Percentiles rank a stretch among this genome's conserved stretches.
Evolutionary conservation across 2,113 vertebrate genomes (phyloP).

Genomic region (Gadus macrocephalus): DNA sequence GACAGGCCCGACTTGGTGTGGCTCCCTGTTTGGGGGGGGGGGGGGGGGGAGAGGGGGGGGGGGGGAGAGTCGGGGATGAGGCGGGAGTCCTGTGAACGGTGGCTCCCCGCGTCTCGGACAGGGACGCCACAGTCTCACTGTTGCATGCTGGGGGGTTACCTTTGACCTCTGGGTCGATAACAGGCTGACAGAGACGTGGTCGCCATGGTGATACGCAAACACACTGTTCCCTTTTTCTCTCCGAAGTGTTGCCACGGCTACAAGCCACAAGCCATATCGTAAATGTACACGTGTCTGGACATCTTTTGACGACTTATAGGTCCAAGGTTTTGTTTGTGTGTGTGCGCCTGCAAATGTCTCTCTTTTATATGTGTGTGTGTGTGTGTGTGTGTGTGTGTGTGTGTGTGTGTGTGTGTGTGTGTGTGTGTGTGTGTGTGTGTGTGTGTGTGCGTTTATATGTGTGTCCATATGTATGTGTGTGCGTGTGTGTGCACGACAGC

Average conservation of each 20-base stretch:
- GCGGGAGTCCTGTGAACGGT: too few relatives aligned
- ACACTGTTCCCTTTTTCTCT: not conserved
- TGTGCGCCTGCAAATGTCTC: constrained; percentile 6
- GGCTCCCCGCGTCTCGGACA: too few relatives aligned
- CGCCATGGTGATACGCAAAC: not conserved
- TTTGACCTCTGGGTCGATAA: not conserved
- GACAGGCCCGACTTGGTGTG: constrained; percentile 70
- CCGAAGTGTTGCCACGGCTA: constrained; percentile 40
- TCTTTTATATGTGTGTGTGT: too few relatives aligned
- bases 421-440: too few relatives aligned
- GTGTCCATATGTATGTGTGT: not conserved
- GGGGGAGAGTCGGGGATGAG: constrained; percentile 5
- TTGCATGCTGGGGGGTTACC: not conserved
- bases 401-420: too few relatives aligned
- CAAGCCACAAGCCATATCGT: not conserved
- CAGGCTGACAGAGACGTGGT: not conserved
- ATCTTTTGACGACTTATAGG: too few relatives aligned
- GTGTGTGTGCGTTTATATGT: too few relatives aligned
- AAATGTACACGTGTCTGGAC: not conserved
- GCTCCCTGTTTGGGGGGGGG: constrained; percentile 62
- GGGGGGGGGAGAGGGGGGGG: not conserved
- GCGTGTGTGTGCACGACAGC: not conserved
- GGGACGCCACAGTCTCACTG: too few relatives aligned
- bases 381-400: too few relatives aligned
- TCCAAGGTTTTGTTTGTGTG: not conserved